Percentiles rank a stretch among this genome's conserved stretches.
Evolutionary conservation across 2,797 vertebrate species (phyloP).

Genomic region (Pantherophis vulpinus): DNA sequence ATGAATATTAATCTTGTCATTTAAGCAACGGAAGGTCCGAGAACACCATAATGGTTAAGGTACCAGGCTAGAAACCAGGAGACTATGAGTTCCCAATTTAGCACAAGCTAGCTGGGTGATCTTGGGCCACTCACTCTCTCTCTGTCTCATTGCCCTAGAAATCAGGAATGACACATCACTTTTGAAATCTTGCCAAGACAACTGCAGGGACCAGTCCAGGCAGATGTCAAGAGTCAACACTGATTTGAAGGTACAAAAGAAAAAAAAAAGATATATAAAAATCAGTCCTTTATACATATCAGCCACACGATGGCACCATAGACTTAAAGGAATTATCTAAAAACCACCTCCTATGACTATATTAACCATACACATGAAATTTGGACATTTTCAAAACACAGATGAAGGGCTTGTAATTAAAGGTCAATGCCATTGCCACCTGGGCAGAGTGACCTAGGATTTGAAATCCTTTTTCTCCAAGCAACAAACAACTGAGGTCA

Average conservation of each 20-base stretch:
- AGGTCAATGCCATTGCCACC: neutral
- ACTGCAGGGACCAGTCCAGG: neutral
- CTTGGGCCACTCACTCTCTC: neutral
- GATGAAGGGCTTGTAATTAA: neutral
- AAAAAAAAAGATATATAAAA: neutral
- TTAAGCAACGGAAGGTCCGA: too few species aligned
- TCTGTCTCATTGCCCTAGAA: neutral
- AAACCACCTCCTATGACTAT: neutral
- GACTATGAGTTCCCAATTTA: too few species aligned
- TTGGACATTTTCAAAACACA: neutral
- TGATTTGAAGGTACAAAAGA: neutral
- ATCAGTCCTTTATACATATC: neutral
- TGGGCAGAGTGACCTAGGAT: too few species aligned
- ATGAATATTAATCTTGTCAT: too few species aligned
- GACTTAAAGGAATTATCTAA: neutral
- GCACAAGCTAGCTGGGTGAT: neutral
- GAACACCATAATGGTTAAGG: too few species aligned
- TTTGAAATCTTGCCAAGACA: neutral
- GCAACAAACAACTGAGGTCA: neutral
- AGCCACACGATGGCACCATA: conserved; percentile 15
- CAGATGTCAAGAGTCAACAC: neutral
- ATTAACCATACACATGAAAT: neutral
- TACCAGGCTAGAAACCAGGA: too few species aligned
- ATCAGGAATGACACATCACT: neutral
- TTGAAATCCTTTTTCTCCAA: neutral